Evolutionary conservation across 2,113 vertebrate species (phyloP).

Genomic region (Pao palembangensis): DNA sequence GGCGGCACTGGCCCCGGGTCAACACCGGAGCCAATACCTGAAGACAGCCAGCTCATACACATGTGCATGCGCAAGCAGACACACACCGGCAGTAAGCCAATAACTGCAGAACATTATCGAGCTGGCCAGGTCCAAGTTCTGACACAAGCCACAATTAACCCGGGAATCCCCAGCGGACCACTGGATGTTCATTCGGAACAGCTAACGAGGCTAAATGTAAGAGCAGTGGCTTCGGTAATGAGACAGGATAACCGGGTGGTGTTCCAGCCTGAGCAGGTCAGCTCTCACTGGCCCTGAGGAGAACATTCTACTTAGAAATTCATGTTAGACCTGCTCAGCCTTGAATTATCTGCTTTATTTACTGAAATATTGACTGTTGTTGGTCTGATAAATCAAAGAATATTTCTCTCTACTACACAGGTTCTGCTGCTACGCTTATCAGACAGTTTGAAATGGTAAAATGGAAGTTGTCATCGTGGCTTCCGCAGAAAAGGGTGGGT

Average conservation of each 20-base stretch:
- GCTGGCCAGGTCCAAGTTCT: slow-evolving; percentile 68
- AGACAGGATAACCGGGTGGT: slow-evolving; percentile 61
- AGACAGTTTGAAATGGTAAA: no score
- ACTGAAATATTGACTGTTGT: slow-evolving; percentile 20
- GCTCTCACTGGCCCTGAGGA: slow-evolving; percentile 57
- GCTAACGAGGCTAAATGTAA: slow-evolving; percentile 72
- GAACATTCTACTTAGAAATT: slow-evolving; percentile 45
- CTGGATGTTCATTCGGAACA: slow-evolving; percentile 62
- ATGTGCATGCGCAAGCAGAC: slow-evolving; percentile 23
- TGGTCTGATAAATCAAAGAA: slow-evolving; percentile 17
- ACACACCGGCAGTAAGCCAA: slow-evolving; percentile 57
- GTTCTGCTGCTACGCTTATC: not conserved
- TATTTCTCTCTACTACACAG: slow-evolving; percentile 9
- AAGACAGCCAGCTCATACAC: slow-evolving; percentile 48
- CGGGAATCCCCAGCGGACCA: slow-evolving; percentile 58
- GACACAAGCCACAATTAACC: slow-evolving; percentile 74
- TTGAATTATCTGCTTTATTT: slow-evolving; percentile 33
- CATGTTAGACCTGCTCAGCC: slow-evolving; percentile 23
- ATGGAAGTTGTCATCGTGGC: not conserved
- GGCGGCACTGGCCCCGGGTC: slow-evolving; percentile 66
- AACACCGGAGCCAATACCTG: slow-evolving; percentile 71
- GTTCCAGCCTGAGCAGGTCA: slow-evolving; percentile 58
- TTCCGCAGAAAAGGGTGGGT: not conserved
- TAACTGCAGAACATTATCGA: slow-evolving; percentile 73
- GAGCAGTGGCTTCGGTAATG: slow-evolving; percentile 69